phyloP scores from a whole-genome alignment of 2,888 invertebrate genomes.

The Atethmia centrago region DNA sequence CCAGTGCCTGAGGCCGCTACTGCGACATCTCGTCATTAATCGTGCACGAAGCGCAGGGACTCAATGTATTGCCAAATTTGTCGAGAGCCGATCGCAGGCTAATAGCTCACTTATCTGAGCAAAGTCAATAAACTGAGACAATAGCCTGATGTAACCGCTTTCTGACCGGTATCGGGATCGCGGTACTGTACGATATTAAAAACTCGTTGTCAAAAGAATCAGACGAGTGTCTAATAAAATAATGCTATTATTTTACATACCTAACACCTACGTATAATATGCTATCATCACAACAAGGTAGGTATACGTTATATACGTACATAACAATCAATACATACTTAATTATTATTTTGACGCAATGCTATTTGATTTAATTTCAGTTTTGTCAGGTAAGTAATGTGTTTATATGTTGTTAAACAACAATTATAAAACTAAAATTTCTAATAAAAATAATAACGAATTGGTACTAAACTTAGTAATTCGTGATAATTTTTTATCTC shows the following conservation, averaged over 20 bases:
- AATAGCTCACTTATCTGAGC: constrained; percentile 74
- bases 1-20: constrained; percentile 51
- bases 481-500: no score
- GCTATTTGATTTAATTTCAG: neutral
- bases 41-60: constrained; percentile 59
- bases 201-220: constrained; percentile 41
- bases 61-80: constrained; percentile 72
- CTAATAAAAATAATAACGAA: neutral
- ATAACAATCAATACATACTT: neutral
- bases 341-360: neutral
- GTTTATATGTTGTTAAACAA: neutral
- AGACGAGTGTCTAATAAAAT: constrained; percentile 33
- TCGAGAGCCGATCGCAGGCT: constrained; percentile 64
- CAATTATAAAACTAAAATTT: neutral
- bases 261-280: neutral
- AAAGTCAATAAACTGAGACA: constrained; percentile 73
- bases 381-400: neutral
- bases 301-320: neutral
- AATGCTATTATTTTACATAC: neutral
- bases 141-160: constrained; percentile 70
- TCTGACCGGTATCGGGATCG: constrained; percentile 58
- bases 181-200: constrained; percentile 45
- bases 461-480: no score
- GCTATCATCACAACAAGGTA: neutral
- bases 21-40: constrained; percentile 64